Percentiles rank a stretch among this genome's conserved stretches.
Evolutionary conservation across 1,140 invertebrate species (phyloP).

Genomic region (Cylas formicarius): DNA sequence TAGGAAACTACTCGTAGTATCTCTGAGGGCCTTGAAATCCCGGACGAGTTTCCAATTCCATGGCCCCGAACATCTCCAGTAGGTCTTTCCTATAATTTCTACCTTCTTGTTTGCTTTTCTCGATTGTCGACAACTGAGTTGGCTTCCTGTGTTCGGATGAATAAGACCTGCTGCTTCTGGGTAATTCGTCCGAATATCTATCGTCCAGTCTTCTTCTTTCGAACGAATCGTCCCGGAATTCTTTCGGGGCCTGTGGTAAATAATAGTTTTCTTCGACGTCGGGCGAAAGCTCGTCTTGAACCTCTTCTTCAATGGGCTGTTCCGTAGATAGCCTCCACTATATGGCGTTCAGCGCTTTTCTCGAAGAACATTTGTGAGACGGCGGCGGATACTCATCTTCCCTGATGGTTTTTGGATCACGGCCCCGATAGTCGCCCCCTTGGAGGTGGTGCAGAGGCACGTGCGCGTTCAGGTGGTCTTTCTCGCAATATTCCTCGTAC

Average conservation of each 20-base stretch:
- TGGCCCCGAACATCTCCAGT: conserved; percentile 39
- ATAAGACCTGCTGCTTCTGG: conserved; percentile 22
- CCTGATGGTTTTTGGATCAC: conserved; percentile 33
- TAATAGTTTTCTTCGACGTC: conserved; percentile 32
- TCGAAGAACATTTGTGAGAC: conserved; percentile 44
- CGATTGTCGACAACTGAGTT: conserved; percentile 11
- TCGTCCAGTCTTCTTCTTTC: conserved; percentile 19
- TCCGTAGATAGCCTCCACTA: conserved; percentile 46
- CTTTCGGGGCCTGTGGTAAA: conserved; percentile 38
- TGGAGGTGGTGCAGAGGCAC: conserved; percentile 26
- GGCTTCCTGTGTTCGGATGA: conserved; percentile 20
- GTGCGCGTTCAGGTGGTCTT: conserved; percentile 30
- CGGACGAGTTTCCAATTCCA: conserved; percentile 40
- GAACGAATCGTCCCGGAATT: conserved; percentile 35
- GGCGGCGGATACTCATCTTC: conserved; percentile 45
- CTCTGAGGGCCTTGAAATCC: conserved; percentile 34
- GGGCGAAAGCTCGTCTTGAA: conserved; percentile 37
- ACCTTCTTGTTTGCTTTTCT: conserved; percentile 34
- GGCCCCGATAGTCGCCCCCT: conserved; percentile 37
- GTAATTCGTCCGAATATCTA: conserved; percentile 19
- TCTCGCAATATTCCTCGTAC: conserved; percentile 42
- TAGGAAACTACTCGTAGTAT: conserved; percentile 34
- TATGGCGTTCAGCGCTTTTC: conserved; percentile 47
- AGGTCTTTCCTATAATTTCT: conserved; percentile 39
- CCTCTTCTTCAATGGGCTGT: conserved; percentile 42